phyloP scores from a whole-genome alignment of 2,797 vertebrate genomes.

The Rallus crepitans region DNA sequence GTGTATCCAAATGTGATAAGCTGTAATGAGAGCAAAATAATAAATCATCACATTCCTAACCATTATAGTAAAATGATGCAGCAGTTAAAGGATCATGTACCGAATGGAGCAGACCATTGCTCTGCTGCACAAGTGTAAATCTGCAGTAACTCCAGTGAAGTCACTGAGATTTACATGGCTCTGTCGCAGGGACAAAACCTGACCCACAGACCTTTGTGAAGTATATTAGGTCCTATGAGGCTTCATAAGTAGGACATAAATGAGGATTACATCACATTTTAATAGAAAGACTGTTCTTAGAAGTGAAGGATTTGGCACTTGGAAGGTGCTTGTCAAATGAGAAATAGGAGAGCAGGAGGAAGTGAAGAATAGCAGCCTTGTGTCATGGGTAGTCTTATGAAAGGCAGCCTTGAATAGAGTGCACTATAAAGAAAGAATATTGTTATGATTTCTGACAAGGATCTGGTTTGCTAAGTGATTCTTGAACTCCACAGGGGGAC shows the following conservation, averaged over 20 bases:
- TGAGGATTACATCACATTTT: conserved; percentile 25
- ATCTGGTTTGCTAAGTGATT: conserved; percentile 66
- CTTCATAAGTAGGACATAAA: not conserved
- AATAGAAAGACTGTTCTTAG: conserved; percentile 35
- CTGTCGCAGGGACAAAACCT: not conserved
- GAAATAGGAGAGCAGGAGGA: conserved; percentile 48
- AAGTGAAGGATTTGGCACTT: conserved; percentile 51
- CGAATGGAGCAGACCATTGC: not conserved
- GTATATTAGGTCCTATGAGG: not conserved
- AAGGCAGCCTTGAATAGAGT: conserved; percentile 63
- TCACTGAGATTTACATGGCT: not conserved
- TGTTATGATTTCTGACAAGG: conserved; percentile 67
- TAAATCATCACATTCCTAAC: not conserved
- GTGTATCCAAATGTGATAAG: not conserved
- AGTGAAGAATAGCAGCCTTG: conserved; percentile 62
- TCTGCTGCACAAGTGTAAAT: not conserved
- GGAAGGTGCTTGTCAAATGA: conserved; percentile 54
- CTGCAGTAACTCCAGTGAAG: not conserved
- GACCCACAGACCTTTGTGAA: not conserved
- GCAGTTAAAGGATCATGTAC: not conserved
- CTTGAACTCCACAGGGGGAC: conserved; percentile 63
- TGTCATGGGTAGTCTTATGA: conserved; percentile 43
- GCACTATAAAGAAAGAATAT: conserved; percentile 60
- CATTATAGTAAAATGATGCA: not conserved
- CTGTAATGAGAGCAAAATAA: not conserved